Evolutionary conservation across 30 jellyfish, hydroid and myxozoan species (phyloP).

Genomic region (Hydra vulgaris): DNA sequence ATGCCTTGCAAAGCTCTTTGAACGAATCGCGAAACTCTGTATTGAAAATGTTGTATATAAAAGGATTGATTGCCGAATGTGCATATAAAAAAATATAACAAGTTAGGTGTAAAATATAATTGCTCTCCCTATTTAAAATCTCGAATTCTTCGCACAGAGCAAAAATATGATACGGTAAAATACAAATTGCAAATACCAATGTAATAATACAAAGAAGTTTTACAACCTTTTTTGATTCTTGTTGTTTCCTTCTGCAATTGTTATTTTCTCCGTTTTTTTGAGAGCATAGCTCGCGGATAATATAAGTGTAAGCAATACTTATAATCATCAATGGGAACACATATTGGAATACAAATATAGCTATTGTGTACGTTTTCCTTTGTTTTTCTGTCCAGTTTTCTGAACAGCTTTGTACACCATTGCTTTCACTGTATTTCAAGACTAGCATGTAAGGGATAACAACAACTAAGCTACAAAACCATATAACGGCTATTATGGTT

Average conservation of each 20-base stretch:
- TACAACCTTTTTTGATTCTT: conserved; percentile 77
- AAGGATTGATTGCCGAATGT: conserved; percentile 74
- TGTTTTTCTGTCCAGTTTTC: conserved; percentile 39
- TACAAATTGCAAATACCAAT: conserved; percentile 68
- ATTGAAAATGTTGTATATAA: conserved; percentile 78
- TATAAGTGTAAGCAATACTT: conserved; percentile 54
- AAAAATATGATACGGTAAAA: conserved; percentile 77
- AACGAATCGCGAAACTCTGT: conserved; percentile 67
- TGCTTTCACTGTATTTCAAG: conserved; percentile 14
- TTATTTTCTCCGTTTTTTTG: conserved; percentile 32
- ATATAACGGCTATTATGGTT: conserved; percentile 44
- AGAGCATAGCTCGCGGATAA: conserved; percentile 45
- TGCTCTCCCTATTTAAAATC: conserved; percentile 27
- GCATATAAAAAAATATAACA: conserved; percentile 55
- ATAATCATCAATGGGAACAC: conserved; percentile 66
- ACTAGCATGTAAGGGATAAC: conserved; percentile 76
- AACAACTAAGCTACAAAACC: conserved; percentile 72
- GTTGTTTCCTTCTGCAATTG: conserved; percentile 38
- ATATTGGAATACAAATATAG: conserved; percentile 75
- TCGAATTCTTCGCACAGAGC: conserved; percentile 45
- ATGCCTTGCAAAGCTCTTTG: conserved; percentile 38
- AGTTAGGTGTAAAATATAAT: conserved; percentile 27
- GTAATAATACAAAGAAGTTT: conserved; percentile 68
- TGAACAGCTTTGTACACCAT: neutral
- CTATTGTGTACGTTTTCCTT: conserved; percentile 63